Evolutionary conservation across 2,888 invertebrate genomes (phyloP).

Genomic region (Helicoverpa assulta): DNA sequence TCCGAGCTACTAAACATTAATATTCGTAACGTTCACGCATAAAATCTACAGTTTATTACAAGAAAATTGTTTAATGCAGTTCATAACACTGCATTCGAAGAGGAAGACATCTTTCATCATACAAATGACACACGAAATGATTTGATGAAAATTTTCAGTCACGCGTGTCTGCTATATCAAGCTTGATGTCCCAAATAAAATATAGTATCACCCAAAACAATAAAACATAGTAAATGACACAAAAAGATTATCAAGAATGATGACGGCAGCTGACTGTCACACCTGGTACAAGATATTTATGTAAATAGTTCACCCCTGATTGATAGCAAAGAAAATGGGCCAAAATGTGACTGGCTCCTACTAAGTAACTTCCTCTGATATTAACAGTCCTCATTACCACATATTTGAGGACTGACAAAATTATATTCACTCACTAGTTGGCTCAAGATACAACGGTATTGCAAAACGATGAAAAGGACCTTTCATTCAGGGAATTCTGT

Average conservation of each 20-base stretch:
- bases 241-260: slow-evolving; percentile 49
- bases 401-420: slow-evolving; percentile 78
- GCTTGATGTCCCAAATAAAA: slow-evolving; percentile 5
- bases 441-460: slow-evolving; percentile 82
- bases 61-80: slow-evolving; percentile 15
- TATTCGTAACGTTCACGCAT: slow-evolving; percentile 18
- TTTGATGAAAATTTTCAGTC: slow-evolving; percentile 8
- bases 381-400: slow-evolving; percentile 73
- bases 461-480: slow-evolving; percentile 84
- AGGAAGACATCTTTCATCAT: slow-evolving; percentile 36
- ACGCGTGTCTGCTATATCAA: slow-evolving; percentile 17
- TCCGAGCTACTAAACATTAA: slow-evolving; percentile 28
- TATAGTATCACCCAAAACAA: slow-evolving; percentile 20
- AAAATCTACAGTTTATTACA: slow-evolving; percentile 33
- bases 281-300: slow-evolving; percentile 56
- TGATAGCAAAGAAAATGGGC: slow-evolving; percentile 60
- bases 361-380: slow-evolving; percentile 62
- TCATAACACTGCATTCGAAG: not conserved
- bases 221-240: slow-evolving; percentile 32
- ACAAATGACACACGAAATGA: slow-evolving; percentile 16
- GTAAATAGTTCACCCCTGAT: slow-evolving; percentile 55
- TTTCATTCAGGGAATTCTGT: slow-evolving; percentile 88
- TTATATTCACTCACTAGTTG: slow-evolving; percentile 86
- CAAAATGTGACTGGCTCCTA: slow-evolving; percentile 51
- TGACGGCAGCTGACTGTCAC: slow-evolving; percentile 39